Evolutionary conservation across 2,113 vertebrate genomes (phyloP).

Genomic region (Reinhardtius hippoglossoides): DNA sequence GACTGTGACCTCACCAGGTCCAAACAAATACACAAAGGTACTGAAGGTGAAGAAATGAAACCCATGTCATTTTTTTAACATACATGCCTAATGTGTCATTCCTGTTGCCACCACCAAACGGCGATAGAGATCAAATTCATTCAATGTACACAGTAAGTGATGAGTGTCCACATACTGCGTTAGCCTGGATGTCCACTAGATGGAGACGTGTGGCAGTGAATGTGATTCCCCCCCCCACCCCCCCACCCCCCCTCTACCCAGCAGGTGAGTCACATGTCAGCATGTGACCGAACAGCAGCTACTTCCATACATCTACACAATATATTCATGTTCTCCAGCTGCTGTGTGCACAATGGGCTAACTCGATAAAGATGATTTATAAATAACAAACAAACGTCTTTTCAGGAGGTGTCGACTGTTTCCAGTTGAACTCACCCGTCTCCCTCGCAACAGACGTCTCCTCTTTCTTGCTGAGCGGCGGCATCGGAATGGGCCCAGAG

Average conservation of each 20-base stretch:
- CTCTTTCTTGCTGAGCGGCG: conserved; percentile 65
- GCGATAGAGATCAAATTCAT: too few relatives aligned
- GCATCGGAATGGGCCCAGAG: conserved; percentile 75
- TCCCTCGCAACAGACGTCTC: conserved; percentile 18
- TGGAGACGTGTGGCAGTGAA: conserved; percentile 34
- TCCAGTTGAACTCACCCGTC: conserved; percentile 64
- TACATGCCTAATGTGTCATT: too few relatives aligned
- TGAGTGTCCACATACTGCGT: not conserved
- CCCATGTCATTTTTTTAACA: too few relatives aligned
- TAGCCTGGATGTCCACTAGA: conserved; percentile 48
- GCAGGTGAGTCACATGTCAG: conserved; percentile 26
- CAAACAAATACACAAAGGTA: too few relatives aligned
- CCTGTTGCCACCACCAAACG: too few relatives aligned
- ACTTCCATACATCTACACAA: not conserved
- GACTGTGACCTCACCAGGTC: too few relatives aligned
- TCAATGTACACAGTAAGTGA: too few relatives aligned
- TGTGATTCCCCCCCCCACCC: too few relatives aligned
- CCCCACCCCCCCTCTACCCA: not conserved
- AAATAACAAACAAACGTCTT: not conserved
- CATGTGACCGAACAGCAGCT: conserved; percentile 1
- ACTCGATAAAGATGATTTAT: too few relatives aligned
- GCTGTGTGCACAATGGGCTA: too few relatives aligned
- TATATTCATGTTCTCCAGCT: too few relatives aligned
- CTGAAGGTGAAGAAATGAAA: too few relatives aligned
- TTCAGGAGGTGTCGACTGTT: not conserved